Evolutionary conservation across 1,140 invertebrate genomes (phyloP).

Genomic region (Drosophila ironensis): DNA sequence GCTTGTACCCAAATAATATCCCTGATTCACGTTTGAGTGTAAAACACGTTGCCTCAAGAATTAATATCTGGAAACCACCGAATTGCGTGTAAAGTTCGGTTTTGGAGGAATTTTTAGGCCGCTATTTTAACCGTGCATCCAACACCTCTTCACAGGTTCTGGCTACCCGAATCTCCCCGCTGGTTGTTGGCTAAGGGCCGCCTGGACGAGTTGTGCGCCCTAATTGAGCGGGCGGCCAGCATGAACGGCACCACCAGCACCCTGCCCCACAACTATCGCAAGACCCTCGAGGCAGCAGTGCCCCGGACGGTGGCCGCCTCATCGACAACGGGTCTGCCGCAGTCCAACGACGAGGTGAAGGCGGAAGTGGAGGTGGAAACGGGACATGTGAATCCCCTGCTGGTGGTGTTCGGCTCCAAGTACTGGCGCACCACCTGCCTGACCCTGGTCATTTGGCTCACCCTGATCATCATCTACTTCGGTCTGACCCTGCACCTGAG

Average conservation of each 20-base stretch:
- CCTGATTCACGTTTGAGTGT: too few species aligned
- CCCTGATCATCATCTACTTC: conserved; percentile 88
- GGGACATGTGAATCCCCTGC: conserved; percentile 81
- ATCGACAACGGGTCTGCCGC: conserved; percentile 11
- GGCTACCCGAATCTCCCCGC: conserved; percentile 92
- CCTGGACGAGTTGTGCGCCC: conserved; percentile 85
- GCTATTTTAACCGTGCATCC: not conserved
- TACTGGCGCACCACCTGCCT: conserved; percentile 86
- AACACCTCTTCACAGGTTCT: conserved; percentile 83
- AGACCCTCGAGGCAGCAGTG: conserved; percentile 83
- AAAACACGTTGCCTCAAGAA: too few species aligned
- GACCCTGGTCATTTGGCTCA: conserved; percentile 87
- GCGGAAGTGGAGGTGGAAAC: not conserved
- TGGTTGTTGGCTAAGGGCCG: conserved; percentile 91
- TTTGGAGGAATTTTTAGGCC: too few species aligned
- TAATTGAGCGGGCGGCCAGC: conserved; percentile 87
- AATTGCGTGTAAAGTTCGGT: too few species aligned
- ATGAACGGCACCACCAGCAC: conserved; percentile 83
- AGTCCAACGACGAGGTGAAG: conserved; percentile 12
- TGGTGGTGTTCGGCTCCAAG: conserved; percentile 85
- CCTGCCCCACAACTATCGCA: conserved; percentile 85
- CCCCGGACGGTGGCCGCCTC: conserved; percentile 35
- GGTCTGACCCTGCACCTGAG: conserved; percentile 87
- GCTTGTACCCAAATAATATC: too few species aligned
- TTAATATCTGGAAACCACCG: too few species aligned